These are phyloP conservation scores for Nannoperca obscura DNA, from an alignment of 2,797 vertebrate genomes.

Conservation along the genomic window DNA sequence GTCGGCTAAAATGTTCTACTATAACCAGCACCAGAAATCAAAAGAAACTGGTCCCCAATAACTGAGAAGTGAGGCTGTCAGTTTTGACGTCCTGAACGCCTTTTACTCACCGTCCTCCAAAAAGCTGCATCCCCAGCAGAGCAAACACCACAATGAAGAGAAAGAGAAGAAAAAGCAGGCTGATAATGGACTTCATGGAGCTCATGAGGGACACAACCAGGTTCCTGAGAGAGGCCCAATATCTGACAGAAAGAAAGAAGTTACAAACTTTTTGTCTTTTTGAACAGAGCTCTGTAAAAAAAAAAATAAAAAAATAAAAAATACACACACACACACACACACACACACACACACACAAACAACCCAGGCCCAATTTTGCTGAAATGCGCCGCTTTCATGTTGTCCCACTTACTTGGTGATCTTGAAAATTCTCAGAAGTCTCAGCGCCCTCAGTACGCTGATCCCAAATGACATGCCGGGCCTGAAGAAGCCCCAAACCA, in stretches of 20 bases:
- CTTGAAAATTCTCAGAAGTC: constrained; percentile 97
- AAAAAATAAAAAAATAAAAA: too few relatives aligned
- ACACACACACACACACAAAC: too few relatives aligned
- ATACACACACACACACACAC: too few relatives aligned
- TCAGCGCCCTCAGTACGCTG: constrained; percentile 95
- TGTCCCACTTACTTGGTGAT: constrained; percentile 92
- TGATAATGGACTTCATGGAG: constrained; percentile 99
- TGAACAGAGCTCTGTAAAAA: constrained; percentile 13
- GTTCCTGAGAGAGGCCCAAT: constrained; percentile 98
- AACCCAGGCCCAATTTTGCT: background rate
- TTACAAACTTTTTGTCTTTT: constrained; percentile 3
- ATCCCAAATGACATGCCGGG: constrained; percentile 98
- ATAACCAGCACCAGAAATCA: background rate
- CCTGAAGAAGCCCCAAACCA: constrained; percentile 97
- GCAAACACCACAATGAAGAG: constrained; percentile 99
- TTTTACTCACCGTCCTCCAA: constrained; percentile 92
- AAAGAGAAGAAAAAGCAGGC: constrained; percentile 98
- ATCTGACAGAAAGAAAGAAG: constrained; percentile 83
- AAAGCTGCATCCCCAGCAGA: constrained; percentile 98
- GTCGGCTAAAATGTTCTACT: constrained; percentile 3
- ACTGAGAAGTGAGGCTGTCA: background rate
- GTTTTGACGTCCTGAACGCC: background rate
- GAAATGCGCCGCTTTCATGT: background rate
- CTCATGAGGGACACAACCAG: constrained; percentile 98
- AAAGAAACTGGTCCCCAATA: background rate